Conservation (phyloP, 35 echinoderm and acorn worm genomes). For the Acanthaster planci region DNA sequence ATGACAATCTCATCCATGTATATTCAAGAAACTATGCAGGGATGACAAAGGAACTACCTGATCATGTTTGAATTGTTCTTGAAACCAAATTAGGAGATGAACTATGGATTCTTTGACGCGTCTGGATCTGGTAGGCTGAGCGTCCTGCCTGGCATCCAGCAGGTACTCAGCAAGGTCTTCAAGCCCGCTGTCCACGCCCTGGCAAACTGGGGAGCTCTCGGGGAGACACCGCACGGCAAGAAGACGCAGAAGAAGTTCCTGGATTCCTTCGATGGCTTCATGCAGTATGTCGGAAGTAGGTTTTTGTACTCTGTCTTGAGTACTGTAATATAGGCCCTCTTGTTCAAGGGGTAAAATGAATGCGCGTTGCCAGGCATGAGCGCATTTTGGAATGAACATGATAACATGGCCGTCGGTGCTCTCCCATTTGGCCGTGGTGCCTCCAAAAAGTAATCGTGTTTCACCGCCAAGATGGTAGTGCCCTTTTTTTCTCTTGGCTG, state of each 20-base stretch:
- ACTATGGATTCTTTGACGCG: conserved; percentile 62
- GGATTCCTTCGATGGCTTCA: conserved; percentile 88
- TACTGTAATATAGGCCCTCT: background rate
- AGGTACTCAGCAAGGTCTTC: conserved; percentile 62
- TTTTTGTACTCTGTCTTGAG: background rate
- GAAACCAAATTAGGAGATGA: conserved; percentile 58
- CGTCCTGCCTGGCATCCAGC: conserved; percentile 65
- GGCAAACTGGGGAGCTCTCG: conserved; percentile 77
- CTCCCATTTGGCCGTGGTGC: too few relatives aligned
- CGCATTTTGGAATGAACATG: too few relatives aligned
- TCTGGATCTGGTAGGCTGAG: conserved; percentile 46
- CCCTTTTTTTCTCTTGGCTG: too few relatives aligned
- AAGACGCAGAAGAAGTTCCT: conserved; percentile 79
- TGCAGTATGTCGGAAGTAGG: conserved; percentile 79
- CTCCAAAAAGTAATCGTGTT: too few relatives aligned
- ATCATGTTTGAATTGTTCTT: background rate
- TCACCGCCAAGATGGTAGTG: too few relatives aligned
- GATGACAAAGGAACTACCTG: too few relatives aligned
- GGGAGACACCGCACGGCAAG: conserved; percentile 86
- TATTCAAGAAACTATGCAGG: too few relatives aligned
- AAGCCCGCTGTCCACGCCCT: conserved; percentile 59
- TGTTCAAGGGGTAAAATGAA: too few relatives aligned
- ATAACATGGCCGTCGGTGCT: too few relatives aligned
- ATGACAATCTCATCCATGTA: too few relatives aligned
- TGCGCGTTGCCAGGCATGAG: too few relatives aligned